Evolutionary conservation across 2,797 vertebrate species (phyloP).

Genomic region (Pteronotus mesoamericanus): DNA sequence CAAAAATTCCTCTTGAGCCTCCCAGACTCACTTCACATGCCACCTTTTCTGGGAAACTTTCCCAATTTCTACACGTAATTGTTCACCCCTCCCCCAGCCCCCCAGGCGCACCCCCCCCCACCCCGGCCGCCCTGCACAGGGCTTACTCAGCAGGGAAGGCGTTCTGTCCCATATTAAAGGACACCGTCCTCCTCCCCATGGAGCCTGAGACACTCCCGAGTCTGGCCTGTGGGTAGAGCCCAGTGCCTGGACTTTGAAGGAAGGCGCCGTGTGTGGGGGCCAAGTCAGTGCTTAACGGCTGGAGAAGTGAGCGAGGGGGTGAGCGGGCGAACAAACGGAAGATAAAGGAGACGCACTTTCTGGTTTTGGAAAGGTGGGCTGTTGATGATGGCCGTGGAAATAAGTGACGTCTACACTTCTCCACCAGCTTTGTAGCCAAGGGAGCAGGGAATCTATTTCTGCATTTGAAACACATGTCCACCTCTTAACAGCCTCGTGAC

Average conservation of each 20-base stretch:
- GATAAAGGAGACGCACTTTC: background rate
- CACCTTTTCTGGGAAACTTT: background rate
- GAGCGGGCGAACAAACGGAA: background rate
- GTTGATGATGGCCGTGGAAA: background rate
- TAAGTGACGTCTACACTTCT: background rate
- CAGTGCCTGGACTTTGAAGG: fast-evolving
- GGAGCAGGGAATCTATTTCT: background rate
- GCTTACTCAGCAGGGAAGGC: background rate
- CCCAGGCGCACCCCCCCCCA: background rate
- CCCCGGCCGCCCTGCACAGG: too few relatives aligned
- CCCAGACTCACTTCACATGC: background rate
- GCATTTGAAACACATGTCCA: background rate
- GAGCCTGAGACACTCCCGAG: background rate
- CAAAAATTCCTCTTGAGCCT: background rate
- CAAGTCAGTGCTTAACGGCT: background rate
- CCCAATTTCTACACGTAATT: background rate
- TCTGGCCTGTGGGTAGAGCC: background rate
- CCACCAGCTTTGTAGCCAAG: too few relatives aligned
- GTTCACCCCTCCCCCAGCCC: background rate
- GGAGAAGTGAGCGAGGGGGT: background rate
- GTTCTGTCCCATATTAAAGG: background rate
- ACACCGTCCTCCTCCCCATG: background rate
- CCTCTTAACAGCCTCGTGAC: background rate
- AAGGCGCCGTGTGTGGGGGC: background rate
- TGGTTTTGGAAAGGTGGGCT: background rate